These are phyloP conservation scores for Eupleurogrammus muticus DNA, from an alignment of 2,797 vertebrate genomes.

Conservation along the genomic window DNA sequence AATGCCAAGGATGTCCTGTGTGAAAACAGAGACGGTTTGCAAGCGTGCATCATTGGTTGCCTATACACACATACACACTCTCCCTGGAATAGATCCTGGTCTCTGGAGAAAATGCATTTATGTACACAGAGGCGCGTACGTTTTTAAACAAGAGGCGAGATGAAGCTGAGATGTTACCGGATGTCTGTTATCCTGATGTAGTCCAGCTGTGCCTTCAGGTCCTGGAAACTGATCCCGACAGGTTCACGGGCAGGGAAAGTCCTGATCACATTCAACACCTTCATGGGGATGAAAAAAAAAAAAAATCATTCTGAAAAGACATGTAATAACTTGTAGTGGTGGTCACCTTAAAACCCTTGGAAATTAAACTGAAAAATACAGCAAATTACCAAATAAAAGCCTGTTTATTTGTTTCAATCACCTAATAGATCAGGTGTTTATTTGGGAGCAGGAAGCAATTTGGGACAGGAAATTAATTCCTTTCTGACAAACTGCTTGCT, in stretches of 20 bases:
- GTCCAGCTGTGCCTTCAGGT: constrained; percentile 43
- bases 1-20: constrained; percentile 59
- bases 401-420: no score
- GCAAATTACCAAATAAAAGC: no score
- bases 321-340: no score
- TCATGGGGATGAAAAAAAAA: background rate
- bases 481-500: no score
- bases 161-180: constrained; percentile 45
- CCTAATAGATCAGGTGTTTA: no score
- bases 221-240: constrained; percentile 44
- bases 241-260: background rate
- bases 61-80: background rate
- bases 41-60: background rate
- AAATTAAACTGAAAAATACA: no score
- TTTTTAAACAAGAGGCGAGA: background rate
- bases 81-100: background rate
- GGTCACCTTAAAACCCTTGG: no score
- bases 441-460: no score
- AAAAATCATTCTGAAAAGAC: no score
- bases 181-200: constrained; percentile 26
- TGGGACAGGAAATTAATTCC: no score
- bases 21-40: background rate
- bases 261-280: constrained; percentile 61
- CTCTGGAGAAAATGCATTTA: background rate
- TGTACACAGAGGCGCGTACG: no score